Base-by-base conservation (phyloP, 2,888 invertebrate species). In the Pollenia griseotomentosa region DNA sequence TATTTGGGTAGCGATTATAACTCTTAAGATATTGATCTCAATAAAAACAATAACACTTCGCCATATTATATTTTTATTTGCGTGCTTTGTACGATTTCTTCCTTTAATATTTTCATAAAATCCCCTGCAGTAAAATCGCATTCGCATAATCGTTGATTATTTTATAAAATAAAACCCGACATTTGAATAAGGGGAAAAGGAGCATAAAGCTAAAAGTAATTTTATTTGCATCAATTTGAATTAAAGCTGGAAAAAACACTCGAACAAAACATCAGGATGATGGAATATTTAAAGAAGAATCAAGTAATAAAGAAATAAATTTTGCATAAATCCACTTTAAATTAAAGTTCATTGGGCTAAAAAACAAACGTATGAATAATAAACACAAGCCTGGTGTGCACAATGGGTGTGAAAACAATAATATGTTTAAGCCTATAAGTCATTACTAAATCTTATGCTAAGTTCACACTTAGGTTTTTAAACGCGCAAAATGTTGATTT, bases 241-340 rank as follows among this genome's bases (percentile, higher is more conserved):
- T 59, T 6, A 23, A 59, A 73, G 42, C 44, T 9, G 73, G 10
- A 19, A 16, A 16, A 40, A 61, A 40, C 57, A 44, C 55, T 55
- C 8, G 11, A 71, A 55, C 14, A 71, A 71, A 33, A 44, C 55
- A 71, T n/a, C 57, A 7, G n/a, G 19, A 23, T 19, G 40, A 74
- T 48, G 10, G 14, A 48, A 46, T 73, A 59, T 46, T 23, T 9
- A 46, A 40, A 10, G 7, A n/a, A 75, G 63, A 63, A n/a, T 51
- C 14, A 75, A 53, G 42, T 40, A 40, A 53, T 42, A 63, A 48
- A 75, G 19, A 63, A 57, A 71, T 16, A 19, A 5, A 44, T 57
- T 74, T 75, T 75, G 42, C 51, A 61, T 63, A 42, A 75, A 75
- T 51, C 40, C 12, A 19, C 63, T 42, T 63, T 19, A 51, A 51